Conservation (phyloP, 2,113 vertebrate species). For the Phalacrocorax carbo region DNA sequence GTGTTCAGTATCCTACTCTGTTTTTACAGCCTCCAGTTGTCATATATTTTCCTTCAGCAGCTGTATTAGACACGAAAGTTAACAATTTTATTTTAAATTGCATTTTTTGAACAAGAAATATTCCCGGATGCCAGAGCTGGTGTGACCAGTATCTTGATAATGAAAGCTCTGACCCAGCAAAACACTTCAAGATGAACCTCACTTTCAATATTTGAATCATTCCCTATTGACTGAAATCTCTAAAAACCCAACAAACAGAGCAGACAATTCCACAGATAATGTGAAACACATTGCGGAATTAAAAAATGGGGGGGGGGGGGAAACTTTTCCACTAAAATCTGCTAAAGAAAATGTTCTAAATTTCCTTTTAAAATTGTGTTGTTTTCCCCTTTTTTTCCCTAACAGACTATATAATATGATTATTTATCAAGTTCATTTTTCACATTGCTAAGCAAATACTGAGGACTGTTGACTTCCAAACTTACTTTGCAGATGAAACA, state of each 20-base stretch:
- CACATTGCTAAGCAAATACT: background rate
- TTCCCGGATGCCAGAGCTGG: background rate
- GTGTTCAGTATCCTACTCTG: slow-evolving; percentile 25
- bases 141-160: slow-evolving; percentile 3
- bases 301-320: background rate
- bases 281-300: background rate
- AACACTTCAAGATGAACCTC: slow-evolving; percentile 33
- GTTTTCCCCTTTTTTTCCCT: background rate
- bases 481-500: slow-evolving; percentile 1
- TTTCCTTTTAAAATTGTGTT: background rate
- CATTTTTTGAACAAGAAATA: background rate
- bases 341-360: background rate
- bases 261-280: slow-evolving; percentile 6
- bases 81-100: slow-evolving; percentile 1
- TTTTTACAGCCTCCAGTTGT: slow-evolving; percentile 51
- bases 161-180: slow-evolving; percentile 34
- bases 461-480: background rate
- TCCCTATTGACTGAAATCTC: background rate
- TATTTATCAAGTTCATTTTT: background rate
- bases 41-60: background rate
- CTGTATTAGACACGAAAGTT: background rate
- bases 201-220: background rate
- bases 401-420: background rate
- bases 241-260: background rate
- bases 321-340: background rate